phyloP scores from a whole-genome alignment of 1,140 invertebrate genomes.

The Phymastichus coffea region DNA sequence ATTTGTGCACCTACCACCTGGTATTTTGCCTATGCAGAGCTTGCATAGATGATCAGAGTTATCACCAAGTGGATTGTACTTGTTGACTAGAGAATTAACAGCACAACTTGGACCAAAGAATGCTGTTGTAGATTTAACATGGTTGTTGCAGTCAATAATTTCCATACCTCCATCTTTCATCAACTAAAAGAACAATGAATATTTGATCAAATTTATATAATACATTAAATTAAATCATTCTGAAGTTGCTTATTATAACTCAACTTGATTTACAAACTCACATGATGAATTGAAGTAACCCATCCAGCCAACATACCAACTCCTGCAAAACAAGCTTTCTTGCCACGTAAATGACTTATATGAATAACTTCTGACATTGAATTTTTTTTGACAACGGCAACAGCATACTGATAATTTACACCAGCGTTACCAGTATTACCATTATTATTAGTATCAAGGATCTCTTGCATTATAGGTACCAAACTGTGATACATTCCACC shows the following conservation, averaged over 20 bases:
- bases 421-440: too few species aligned
- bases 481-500: conserved; percentile 91
- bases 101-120: conserved; percentile 92
- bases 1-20: conserved; percentile 78
- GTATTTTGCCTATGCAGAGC: conserved; percentile 78
- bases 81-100: conserved; percentile 85
- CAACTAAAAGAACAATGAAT: too few species aligned
- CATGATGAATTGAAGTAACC: conserved; percentile 80
- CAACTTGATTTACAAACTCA: conserved; percentile 20
- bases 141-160: conserved; percentile 92
- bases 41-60: conserved; percentile 81
- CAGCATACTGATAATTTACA: conserved; percentile 72
- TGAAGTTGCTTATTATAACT: neutral
- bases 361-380: conserved; percentile 63
- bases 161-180: conserved; percentile 79
- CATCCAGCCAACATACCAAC: conserved; percentile 91
- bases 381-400: conserved; percentile 79
- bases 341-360: conserved; percentile 71
- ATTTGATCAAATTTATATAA: too few species aligned
- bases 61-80: conserved; percentile 92
- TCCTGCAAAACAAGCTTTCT: conserved; percentile 84
- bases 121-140: conserved; percentile 87
- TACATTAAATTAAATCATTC: neutral
- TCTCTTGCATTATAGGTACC: conserved; percentile 84
- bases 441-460: conserved; percentile 61